phyloP scores from a whole-genome alignment of 1,140 invertebrate genomes.

The Drosophila trapezifrons region DNA sequence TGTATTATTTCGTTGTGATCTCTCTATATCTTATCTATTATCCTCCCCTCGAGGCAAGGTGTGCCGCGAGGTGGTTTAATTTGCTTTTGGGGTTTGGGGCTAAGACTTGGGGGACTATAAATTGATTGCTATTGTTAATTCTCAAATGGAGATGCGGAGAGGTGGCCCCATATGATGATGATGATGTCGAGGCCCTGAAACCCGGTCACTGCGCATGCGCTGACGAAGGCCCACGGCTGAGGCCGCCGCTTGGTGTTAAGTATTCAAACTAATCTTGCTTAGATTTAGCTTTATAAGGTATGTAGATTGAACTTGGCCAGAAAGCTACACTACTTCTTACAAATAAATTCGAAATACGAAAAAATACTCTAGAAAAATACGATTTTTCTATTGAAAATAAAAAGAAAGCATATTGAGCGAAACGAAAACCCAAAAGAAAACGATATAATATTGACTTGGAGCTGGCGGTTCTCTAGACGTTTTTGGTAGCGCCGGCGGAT shows the following conservation, averaged over 20 bases:
- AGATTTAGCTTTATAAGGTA: constrained; percentile 73
- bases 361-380: constrained; percentile 71
- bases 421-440: constrained; percentile 48
- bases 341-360: constrained; percentile 58
- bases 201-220: constrained; percentile 61
- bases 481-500: constrained; percentile 45
- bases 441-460: constrained; percentile 55
- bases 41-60: background rate
- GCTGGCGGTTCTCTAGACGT: constrained; percentile 70
- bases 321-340: constrained; percentile 34
- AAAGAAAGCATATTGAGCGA: constrained; percentile 53
- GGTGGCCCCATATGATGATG: background rate
- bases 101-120: background rate
- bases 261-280: constrained; percentile 53
- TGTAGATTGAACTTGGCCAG: constrained; percentile 61
- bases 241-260: constrained; percentile 65
- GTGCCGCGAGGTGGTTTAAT: constrained; percentile 30
- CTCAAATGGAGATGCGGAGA: background rate
- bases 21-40: constrained; percentile 13
- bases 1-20: constrained; percentile 46
- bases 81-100: constrained; percentile 28
- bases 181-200: constrained; percentile 1
- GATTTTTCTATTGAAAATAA: constrained; percentile 78
- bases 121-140: constrained; percentile 2
- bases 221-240: constrained; percentile 3